These are phyloP conservation scores for Guaruba guarouba DNA, from an alignment of 2,113 vertebrate species.

Conservation along the genomic window DNA sequence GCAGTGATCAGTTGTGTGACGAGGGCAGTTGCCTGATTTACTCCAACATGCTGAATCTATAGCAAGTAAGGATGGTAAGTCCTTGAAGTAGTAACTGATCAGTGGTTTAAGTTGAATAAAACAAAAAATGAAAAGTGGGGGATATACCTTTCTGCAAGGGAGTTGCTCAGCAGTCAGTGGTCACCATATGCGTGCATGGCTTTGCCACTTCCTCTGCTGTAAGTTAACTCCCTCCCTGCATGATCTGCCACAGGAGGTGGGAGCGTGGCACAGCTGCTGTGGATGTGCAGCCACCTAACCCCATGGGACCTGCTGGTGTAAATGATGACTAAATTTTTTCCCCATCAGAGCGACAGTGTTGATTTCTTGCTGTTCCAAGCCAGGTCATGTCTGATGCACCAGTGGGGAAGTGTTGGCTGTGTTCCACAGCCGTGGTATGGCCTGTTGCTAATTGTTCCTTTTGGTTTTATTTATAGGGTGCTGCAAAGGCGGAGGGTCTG, in stretches of 20 bases:
- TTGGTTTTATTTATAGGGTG: rapidly evolving
- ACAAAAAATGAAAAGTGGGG: too few relatives aligned
- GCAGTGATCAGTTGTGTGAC: too few relatives aligned
- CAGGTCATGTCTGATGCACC: conserved; percentile 71
- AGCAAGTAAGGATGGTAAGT: too few relatives aligned
- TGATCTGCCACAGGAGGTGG: not conserved
- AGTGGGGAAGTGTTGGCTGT: not conserved
- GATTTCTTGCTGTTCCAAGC: conserved; percentile 63
- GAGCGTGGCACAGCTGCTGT: too few relatives aligned
- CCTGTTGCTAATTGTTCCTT: not conserved
- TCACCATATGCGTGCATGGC: not conserved
- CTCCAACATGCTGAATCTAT: too few relatives aligned
- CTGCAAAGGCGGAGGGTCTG: too few relatives aligned
- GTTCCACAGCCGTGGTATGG: rapidly evolving
- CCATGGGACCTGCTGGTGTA: conserved; percentile 30
- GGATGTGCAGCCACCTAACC: not conserved
- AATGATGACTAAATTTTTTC: conserved; percentile 78
- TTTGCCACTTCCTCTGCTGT: not conserved
- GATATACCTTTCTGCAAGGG: too few relatives aligned
- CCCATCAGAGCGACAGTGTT: conserved; percentile 77
- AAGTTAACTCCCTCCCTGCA: not conserved
- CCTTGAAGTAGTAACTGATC: too few relatives aligned
- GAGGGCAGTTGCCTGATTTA: too few relatives aligned
- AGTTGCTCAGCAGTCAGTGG: not conserved
- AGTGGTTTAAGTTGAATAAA: too few relatives aligned